These are phyloP conservation scores for Tenthredo livida DNA, from an alignment of 2,888 invertebrate genomes.

Conservation along the genomic window DNA sequence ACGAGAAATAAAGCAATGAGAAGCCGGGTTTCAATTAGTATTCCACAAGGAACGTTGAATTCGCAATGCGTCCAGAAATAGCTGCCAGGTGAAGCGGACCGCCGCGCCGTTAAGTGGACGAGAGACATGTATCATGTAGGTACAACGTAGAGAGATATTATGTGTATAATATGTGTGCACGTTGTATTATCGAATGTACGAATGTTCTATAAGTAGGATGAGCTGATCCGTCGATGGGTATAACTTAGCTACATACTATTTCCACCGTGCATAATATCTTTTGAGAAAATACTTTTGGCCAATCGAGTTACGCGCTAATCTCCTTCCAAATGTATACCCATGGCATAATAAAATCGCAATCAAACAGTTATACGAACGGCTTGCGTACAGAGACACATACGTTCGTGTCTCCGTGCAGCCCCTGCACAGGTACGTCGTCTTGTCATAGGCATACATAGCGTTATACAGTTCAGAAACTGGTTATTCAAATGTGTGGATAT, in stretches of 20 bases:
- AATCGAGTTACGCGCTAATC: background rate
- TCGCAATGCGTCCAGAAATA: slow-evolving; percentile 49
- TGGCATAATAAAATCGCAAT: background rate
- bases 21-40: slow-evolving; percentile 35
- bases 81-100: slow-evolving; percentile 43
- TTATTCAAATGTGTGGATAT: slow-evolving; percentile 25
- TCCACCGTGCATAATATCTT: background rate
- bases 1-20: slow-evolving; percentile 14
- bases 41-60: slow-evolving; percentile 42
- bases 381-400: background rate
- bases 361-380: background rate
- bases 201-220: background rate
- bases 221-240: background rate
- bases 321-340: background rate
- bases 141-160: slow-evolving; percentile 19
- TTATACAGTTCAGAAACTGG: slow-evolving; percentile 32
- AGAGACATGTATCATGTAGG: background rate
- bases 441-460: background rate
- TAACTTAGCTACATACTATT: background rate
- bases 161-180: slow-evolving; percentile 6
- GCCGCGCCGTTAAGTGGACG: slow-evolving; percentile 3
- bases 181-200: slow-evolving; percentile 1
- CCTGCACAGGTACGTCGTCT: background rate
- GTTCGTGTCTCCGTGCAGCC: background rate
- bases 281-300: background rate